Evolutionary conservation across 2,113 vertebrate species (phyloP), one percentile per base, ranked within the genome.

Genomic region (Galeopterus variegatus): DNA sequence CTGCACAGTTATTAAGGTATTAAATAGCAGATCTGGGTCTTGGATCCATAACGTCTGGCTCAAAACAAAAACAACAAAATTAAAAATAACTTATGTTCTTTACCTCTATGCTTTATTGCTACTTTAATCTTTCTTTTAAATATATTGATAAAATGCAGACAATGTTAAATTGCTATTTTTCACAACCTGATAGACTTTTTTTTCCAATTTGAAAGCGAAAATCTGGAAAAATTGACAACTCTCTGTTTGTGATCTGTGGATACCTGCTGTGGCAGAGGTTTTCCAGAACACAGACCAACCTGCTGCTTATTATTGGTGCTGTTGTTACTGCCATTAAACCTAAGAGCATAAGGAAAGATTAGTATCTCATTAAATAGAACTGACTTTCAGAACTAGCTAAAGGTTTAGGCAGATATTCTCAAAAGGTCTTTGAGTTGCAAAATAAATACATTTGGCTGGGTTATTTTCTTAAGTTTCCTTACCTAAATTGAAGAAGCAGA

Each of bases 401-500:
- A 85, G 5, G 2, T 33, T 70, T 90, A 76, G 23, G 33, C 77
- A 86, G 31, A 82, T n/a, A 45, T 31, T 36, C 67, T 82, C n/a
- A 64, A 65, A n/a, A 65, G 88, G 31, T 64, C 58, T 89, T 79
- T 6, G 21, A 60, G 70, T 24, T 84, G 26, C 73, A 62, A 92
- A 67, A 88, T 9, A 84, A 79, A 62, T 17, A 28, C 54, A 50
- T 36, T 62, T 90, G 15, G 6, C 33, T 62, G 45, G n/a, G 21
- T 76, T 87, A 45, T 82, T 96, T 90, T 93, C 88, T 23, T 15
- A 54, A 82, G 48, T 33, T 82, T 33, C 45, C 18, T 31, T 89
- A 54, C 67, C 33, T 54, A 73, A 81, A 80, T 0, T 45, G 24
- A 96, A 19, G 28, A 48, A 83, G 21, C 33, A 80, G 6, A 15